Percentiles rank a stretch among this genome's conserved stretches.
phyloP scores from a whole-genome alignment of 1,140 invertebrate genomes.

The Musca domestica region DNA sequence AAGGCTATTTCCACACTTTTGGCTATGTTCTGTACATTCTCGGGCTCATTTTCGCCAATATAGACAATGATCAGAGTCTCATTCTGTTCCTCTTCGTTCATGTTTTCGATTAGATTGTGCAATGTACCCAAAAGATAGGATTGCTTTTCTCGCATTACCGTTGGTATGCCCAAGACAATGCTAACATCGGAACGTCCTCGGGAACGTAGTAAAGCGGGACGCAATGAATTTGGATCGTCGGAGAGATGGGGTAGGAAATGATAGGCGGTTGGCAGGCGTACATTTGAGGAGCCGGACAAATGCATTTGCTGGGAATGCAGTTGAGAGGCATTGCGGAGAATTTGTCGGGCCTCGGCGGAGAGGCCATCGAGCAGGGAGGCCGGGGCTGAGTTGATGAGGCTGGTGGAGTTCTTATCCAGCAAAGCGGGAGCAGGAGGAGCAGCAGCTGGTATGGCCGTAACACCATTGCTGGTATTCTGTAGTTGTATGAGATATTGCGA shows the following conservation, averaged over 20 bases:
- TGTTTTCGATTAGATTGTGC: slow-evolving; percentile 80
- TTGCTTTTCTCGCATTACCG: slow-evolving; percentile 84
- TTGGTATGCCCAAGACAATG: slow-evolving; percentile 83
- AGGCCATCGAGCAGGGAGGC: slow-evolving; percentile 29
- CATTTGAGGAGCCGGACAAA: slow-evolving; percentile 37
- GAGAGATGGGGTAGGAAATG: slow-evolving; percentile 86
- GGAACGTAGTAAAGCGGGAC: slow-evolving; percentile 75
- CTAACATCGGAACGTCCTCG: slow-evolving; percentile 73
- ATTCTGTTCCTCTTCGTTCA: slow-evolving; percentile 72
- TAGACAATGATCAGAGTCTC: slow-evolving; percentile 87
- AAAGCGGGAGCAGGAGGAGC: slow-evolving; percentile 29
- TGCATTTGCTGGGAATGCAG: slow-evolving; percentile 34
- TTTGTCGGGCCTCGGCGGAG: slow-evolving; percentile 57
- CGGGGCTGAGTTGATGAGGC: neutral
- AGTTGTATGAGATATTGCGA: slow-evolving; percentile 60
- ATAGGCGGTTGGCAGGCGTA: slow-evolving; percentile 75
- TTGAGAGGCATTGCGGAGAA: slow-evolving; percentile 55
- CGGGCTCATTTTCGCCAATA: slow-evolving; percentile 79
- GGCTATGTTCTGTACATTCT: slow-evolving; percentile 69
- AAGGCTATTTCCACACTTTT: slow-evolving; percentile 78
- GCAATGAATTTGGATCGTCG: slow-evolving; percentile 72
- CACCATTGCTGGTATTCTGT: slow-evolving; percentile 27
- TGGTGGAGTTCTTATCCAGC: slow-evolving; percentile 27
- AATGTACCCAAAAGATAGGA: slow-evolving; percentile 85
- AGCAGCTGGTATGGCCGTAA: neutral